Base-by-base conservation (phyloP, 2,888 invertebrate genomes). In the Plagiodera versicolora region DNA sequence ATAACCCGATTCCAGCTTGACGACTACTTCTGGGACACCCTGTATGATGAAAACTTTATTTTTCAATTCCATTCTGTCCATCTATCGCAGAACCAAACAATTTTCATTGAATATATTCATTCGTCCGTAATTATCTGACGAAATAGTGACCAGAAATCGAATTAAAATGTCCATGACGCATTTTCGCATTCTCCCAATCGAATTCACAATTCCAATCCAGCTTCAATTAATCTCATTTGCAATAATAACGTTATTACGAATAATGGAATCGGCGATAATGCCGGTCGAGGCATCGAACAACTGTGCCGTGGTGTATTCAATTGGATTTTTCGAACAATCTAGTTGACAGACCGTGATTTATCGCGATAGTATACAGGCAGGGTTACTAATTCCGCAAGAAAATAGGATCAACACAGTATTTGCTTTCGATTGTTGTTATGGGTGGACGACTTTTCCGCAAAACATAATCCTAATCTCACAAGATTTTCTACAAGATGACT, bases 321-420 rank as follows among this genome's bases (percentile, higher is more conserved):
- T 52, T 19, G 35, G 52, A 52, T 52, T 52, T 51, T 52, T 52
- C 19, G 52, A 35, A 10, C 35, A 39, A 39, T 39, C 18, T 2
- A 11, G 20, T 20, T 52, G 52, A 52, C 52, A 52, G 39, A 19
- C 39, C 39, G 16, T 52, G 52, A 52, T 52, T 52, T 52, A 52
- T 52, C 19, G 20, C 16, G 11, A 19, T 39, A 39, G 35, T 52
- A 52, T 52, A 19, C 16, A 14, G 2, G 14, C 35, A 39, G 17
- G 30, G 39, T 52, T 52, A 39, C 39, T 52, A 30, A 52, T 52
- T 52, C 20, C 9, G 39, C 11, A 39, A 39, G 52, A 24, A 52
- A 52, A 52, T 52, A 11, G 14, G 19, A 52, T 52, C 52, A 52
- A 52, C 52, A 52, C 52, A 19, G 32, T 52, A 52, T 52, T 52